These are phyloP conservation scores for Acropternis orthonyx DNA, from an alignment of 2,797 vertebrate species.

Conservation along the genomic window DNA sequence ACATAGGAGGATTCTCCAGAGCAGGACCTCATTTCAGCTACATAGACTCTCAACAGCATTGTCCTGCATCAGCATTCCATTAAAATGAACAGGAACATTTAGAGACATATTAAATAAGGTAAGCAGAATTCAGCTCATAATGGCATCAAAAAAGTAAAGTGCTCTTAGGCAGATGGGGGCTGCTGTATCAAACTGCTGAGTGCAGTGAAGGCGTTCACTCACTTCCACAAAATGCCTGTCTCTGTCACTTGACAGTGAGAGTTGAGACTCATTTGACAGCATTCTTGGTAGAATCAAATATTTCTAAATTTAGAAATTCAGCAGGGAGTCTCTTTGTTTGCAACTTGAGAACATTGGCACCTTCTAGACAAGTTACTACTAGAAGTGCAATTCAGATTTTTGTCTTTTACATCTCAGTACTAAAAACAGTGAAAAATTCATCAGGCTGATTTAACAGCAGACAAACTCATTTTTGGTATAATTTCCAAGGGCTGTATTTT, in stretches of 20 bases:
- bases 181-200: not conserved
- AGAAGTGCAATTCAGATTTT: not conserved
- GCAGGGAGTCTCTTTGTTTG: not conserved
- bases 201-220: not conserved
- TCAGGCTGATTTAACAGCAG: not conserved
- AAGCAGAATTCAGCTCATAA: not conserved
- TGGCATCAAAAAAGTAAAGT: not conserved
- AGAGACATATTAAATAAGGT: not conserved
- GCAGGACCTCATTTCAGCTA: not conserved
- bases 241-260: not conserved
- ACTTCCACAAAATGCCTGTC: not conserved
- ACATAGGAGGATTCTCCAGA: not conserved
- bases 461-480: not conserved
- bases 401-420: not conserved
- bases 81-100: not conserved
- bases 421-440: not conserved
- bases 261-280: not conserved
- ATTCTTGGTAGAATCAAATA: not conserved
- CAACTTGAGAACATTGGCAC: not conserved
- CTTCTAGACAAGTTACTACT: constrained; percentile 14
- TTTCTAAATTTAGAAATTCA: constrained; percentile 32
- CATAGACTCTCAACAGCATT: not conserved
- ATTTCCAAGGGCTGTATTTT: not conserved
- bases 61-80: not conserved
- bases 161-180: not conserved